Conservation (phyloP, 2,888 invertebrate species). For the Microplitis manilae region DNA sequence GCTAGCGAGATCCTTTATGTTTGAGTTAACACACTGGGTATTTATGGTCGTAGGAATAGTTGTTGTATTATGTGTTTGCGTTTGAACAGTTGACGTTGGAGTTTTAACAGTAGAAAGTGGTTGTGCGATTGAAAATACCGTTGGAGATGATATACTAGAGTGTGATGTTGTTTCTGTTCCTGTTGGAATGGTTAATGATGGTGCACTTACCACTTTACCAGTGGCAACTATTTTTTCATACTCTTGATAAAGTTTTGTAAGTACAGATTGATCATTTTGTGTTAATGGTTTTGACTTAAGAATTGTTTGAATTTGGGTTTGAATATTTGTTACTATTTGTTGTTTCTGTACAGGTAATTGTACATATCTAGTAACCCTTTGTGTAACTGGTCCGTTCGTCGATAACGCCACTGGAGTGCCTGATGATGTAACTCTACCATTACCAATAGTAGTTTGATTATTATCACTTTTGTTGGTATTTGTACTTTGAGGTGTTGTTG, state of each 20-base stretch:
- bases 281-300: slow-evolving; percentile 71
- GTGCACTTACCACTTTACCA: slow-evolving; percentile 76
- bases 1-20: slow-evolving; percentile 54
- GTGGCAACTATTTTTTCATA: slow-evolving; percentile 82
- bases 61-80: slow-evolving; percentile 56
- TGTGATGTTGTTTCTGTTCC: slow-evolving; percentile 61
- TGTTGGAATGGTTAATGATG: slow-evolving; percentile 22
- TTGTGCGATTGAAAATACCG: slow-evolving; percentile 58
- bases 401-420: not conserved
- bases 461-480: slow-evolving; percentile 66
- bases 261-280: slow-evolving; percentile 74
- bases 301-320: slow-evolving; percentile 79
- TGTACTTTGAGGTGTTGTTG: slow-evolving; percentile 56
- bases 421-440: slow-evolving; percentile 36
- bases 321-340: slow-evolving; percentile 72
- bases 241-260: slow-evolving; percentile 78
- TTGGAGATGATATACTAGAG: slow-evolving; percentile 57
- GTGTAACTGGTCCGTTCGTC: slow-evolving; percentile 69
- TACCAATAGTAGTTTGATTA: slow-evolving; percentile 43
- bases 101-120: slow-evolving; percentile 62
- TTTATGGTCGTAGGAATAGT: slow-evolving; percentile 52
- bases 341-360: slow-evolving; percentile 84
- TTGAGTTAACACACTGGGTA: slow-evolving; percentile 59
- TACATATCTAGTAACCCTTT: slow-evolving; percentile 78
- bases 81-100: slow-evolving; percentile 68